These are phyloP conservation scores for Andinoacara biseriatus DNA, from an alignment of 2,113 vertebrate genomes.

Conservation along the genomic window DNA sequence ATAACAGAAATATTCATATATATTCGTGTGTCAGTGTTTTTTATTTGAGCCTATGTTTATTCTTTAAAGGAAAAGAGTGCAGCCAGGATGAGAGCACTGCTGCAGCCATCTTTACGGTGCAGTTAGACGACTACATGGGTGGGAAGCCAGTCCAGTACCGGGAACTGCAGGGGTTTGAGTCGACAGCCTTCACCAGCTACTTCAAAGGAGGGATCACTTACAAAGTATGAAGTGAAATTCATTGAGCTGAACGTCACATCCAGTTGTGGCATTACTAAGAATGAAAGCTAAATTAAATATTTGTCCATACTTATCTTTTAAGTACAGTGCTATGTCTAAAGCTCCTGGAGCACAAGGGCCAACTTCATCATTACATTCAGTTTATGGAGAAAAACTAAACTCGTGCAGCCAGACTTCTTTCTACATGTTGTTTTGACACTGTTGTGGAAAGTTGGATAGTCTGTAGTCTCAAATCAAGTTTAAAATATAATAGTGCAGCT, in stretches of 20 bases:
- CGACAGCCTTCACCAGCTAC: conserved; percentile 88
- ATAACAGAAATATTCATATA: too few species aligned
- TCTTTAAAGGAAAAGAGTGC: conserved; percentile 87
- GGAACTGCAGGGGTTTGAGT: conserved; percentile 90
- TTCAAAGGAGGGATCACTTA: conserved; percentile 93
- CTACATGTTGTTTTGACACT: neutral
- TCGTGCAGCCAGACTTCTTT: neutral
- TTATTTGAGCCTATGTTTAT: conserved; percentile 15
- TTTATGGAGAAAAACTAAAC: neutral
- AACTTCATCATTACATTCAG: neutral
- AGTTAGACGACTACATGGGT: conserved; percentile 90
- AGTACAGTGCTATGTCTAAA: neutral
- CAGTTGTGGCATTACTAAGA: neutral
- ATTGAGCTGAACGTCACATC: neutral
- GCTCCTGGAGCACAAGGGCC: fast-evolving
- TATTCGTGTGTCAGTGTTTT: neutral
- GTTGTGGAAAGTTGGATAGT: neutral
- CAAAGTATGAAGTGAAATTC: conserved; percentile 78
- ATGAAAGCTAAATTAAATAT: neutral
- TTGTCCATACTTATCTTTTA: neutral
- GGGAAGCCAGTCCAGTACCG: conserved; percentile 90
- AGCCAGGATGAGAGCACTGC: conserved; percentile 92
- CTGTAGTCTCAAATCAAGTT: neutral
- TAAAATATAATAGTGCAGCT: neutral
- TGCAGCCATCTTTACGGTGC: conserved; percentile 90